phyloP scores from a whole-genome alignment of 2,797 vertebrate species.

The Corythornis leucogaster region DNA sequence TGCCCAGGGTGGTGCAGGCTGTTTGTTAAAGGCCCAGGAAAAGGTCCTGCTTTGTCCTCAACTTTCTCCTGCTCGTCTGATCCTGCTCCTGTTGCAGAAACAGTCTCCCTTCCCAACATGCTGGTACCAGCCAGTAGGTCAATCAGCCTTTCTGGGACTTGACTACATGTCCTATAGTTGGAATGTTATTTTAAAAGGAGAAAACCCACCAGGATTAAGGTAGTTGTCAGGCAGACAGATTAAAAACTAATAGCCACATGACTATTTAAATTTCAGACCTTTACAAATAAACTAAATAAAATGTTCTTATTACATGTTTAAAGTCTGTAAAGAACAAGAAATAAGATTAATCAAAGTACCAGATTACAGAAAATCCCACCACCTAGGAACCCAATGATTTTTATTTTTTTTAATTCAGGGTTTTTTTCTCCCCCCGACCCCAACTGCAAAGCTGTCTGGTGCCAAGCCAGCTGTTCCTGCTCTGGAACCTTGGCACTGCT shows the following conservation, averaged over 20 bases:
- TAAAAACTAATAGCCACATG: constrained; percentile 58
- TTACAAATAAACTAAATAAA: constrained; percentile 42
- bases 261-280: constrained; percentile 58
- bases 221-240: constrained; percentile 43
- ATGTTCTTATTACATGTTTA: constrained; percentile 38
- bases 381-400: constrained; percentile 12
- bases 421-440: not conserved
- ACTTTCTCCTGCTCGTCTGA: not conserved
- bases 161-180: not conserved
- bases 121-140: not conserved
- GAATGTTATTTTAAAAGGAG: not conserved
- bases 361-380: constrained; percentile 64
- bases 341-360: constrained; percentile 65
- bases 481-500: not conserved
- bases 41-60: not conserved
- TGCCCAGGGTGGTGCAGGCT: fast-evolving
- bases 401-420: not conserved
- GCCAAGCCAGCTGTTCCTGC: constrained; percentile 12
- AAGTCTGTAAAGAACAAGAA: constrained; percentile 41
- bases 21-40: not conserved
- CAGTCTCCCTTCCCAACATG: not conserved
- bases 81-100: not conserved
- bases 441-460: not conserved
- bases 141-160: not conserved
- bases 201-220: constrained; percentile 22